Percentiles rank a stretch among this genome's conserved stretches.
phyloP scores from a whole-genome alignment of 2,113 vertebrate species.

The Rhea pennata region DNA sequence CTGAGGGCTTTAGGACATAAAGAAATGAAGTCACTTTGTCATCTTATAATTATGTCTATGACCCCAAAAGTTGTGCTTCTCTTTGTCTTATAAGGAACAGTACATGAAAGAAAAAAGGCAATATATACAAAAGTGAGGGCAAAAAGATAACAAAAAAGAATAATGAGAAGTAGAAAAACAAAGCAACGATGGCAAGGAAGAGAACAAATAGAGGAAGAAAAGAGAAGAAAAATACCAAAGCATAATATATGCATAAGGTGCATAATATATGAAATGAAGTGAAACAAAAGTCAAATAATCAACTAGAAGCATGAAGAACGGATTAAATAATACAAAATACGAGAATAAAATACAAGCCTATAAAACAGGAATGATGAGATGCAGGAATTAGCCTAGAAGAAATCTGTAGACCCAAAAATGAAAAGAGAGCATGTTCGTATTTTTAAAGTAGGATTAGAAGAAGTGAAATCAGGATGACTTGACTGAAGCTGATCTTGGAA shows the following conservation, averaged over 20 bases:
- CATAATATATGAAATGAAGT: not conserved
- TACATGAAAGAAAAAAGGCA: not conserved
- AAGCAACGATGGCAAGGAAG: not conserved
- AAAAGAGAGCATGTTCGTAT: not conserved
- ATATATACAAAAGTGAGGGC: not conserved
- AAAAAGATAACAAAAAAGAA: not conserved
- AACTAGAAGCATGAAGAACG: not conserved
- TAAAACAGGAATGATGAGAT: not conserved
- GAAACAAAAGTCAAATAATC: not conserved
- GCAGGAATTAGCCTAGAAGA: not conserved
- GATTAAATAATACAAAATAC: not conserved
- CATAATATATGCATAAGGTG: too few relatives aligned
- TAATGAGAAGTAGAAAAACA: not conserved
- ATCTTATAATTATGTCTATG: not conserved
- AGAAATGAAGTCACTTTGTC: not conserved
- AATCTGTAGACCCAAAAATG: not conserved
- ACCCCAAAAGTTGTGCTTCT: not conserved
- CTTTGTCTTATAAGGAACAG: not conserved
- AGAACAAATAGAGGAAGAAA: not conserved
- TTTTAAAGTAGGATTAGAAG: constrained; percentile 17
- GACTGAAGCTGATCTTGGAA: not conserved
- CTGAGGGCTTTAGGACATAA: not conserved
- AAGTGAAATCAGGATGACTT: constrained; percentile 24
- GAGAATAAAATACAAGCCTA: not conserved
- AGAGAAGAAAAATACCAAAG: not conserved